phyloP scores from a whole-genome alignment of 2,888 invertebrate species.

The Rugalucina vietnamica region DNA sequence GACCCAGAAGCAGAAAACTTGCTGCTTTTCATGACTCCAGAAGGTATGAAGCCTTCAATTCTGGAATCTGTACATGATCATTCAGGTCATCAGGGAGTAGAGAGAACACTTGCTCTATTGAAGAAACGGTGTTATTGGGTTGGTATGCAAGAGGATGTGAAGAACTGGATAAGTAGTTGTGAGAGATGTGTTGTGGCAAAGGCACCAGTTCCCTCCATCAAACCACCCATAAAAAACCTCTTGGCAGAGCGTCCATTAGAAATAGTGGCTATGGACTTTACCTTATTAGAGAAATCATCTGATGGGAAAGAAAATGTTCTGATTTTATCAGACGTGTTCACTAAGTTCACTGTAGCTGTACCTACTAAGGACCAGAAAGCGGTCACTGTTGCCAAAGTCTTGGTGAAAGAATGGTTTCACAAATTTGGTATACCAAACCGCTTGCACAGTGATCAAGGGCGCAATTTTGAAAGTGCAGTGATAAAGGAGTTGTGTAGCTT shows the following conservation, averaged over 20 bases:
- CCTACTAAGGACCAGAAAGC: conserved; percentile 56
- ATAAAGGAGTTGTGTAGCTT: too few species aligned
- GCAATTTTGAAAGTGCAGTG: too few species aligned
- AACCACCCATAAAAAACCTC: conserved; percentile 40
- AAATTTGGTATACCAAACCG: conserved; percentile 56
- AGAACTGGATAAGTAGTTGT: conserved; percentile 27
- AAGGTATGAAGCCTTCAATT: not conserved
- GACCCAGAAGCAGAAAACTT: not conserved
- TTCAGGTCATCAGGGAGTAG: not conserved
- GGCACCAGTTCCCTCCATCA: conserved; percentile 14
- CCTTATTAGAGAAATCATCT: conserved; percentile 50
- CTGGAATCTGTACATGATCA: not conserved
- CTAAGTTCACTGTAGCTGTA: conserved; percentile 46
- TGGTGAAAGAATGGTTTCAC: conserved; percentile 56
- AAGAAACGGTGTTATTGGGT: not conserved
- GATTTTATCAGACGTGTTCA: conserved; percentile 54
- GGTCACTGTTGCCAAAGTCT: not conserved
- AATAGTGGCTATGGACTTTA: conserved; percentile 59
- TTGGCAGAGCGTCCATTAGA: conserved; percentile 49
- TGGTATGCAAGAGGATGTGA: not conserved
- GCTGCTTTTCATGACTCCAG: not conserved
- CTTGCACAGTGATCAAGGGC: too few species aligned
- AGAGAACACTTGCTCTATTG: not conserved
- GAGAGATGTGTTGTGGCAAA: conserved; percentile 51
- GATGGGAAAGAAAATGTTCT: conserved; percentile 55